Base-by-base conservation (phyloP, 2,797 vertebrate genomes). In the Hippoglossus hippoglossus region DNA sequence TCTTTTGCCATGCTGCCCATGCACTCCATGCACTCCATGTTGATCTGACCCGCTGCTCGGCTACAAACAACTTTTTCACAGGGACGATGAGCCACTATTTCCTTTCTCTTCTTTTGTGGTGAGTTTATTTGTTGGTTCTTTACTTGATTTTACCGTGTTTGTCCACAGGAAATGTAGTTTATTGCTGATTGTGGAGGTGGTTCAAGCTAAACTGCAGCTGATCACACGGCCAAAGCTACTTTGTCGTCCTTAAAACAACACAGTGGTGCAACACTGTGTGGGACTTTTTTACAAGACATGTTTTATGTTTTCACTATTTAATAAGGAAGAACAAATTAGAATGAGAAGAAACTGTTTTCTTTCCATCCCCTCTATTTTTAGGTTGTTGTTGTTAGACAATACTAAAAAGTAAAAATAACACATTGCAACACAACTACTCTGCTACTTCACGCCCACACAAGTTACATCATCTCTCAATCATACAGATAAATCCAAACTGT, bases 31-130 rank as follows among this genome's bases (percentile, higher is more conserved):
- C 8, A 21, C 73, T 81, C 71, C 81, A 67, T 80, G 82, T 91
- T 86, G 84, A 82, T 83, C 51, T 69, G 64, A 86, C 66, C 61
- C 75, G 77, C 71, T 26, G 39, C 67, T 70, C 56, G 1, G 60
- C 39, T 55, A 31, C 71, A 78, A 76, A 71, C 61, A 5, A 50
- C 61, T 64, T 72, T 63, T 52, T 79, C 28, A 79, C 73, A 75
- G 85, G 79, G 86, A 91, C 65, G 85, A 94, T 94, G 89, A 89
- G 28, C 69, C 73, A 49, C 67, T 79, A 58, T 83, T 87, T 77
- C 68, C 71, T 69, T 61, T 51, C 44, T 84, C 67, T 80, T 59
- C 64, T 50, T 64, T 58, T 68, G 69, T 75, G 93, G 93, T 95
- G 87, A 91, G 94, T 91, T 58, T 66, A 60, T 87, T 47, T 51